These are phyloP conservation scores for Catajapyx aquilonaris DNA, from an alignment of 1,140 invertebrate species.

Conservation along the genomic window DNA sequence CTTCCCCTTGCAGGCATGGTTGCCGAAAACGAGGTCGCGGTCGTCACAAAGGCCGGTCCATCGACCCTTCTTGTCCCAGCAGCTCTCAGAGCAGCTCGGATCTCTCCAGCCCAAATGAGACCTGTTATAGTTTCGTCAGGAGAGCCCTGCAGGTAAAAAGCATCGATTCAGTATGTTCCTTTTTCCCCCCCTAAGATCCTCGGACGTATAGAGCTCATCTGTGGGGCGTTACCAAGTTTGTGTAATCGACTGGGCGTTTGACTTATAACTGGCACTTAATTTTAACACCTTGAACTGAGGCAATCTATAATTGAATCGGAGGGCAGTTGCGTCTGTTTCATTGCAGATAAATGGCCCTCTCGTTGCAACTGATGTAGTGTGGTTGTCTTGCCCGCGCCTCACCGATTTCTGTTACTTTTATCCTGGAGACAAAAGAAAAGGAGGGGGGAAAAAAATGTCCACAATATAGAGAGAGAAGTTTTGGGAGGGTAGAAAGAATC, in stretches of 20 bases:
- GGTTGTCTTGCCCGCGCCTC: too few species aligned
- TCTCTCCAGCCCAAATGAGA: slow-evolving; percentile 74
- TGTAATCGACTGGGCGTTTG: too few species aligned
- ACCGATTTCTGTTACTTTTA: background rate
- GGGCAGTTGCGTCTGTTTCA: too few species aligned
- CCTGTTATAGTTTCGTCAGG: slow-evolving; percentile 80
- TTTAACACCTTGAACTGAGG: too few species aligned
- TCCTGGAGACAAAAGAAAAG: too few species aligned
- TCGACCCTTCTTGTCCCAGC: slow-evolving; percentile 30
- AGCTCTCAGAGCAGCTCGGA: slow-evolving; percentile 57
- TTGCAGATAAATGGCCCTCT: background rate
- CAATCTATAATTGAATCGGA: too few species aligned
- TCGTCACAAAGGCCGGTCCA: slow-evolving; percentile 31
- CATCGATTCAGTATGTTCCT: too few species aligned
- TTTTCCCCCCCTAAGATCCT: background rate
- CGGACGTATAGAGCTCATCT: background rate
- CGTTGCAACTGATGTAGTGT: slow-evolving; percentile 1
- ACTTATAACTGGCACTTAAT: too few species aligned
- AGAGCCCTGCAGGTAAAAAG: slow-evolving; percentile 51
- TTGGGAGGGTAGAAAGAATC: too few species aligned
- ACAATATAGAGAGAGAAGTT: too few species aligned
- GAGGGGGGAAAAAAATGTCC: too few species aligned
- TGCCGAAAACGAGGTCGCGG: slow-evolving; percentile 18
- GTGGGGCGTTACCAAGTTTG: too few species aligned
- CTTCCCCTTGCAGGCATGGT: slow-evolving; percentile 11